Evolutionary conservation across 2,797 vertebrate species (phyloP), one percentile per base, ranked within the genome.

Genomic region (Neosilurus hyrtlii): DNA sequence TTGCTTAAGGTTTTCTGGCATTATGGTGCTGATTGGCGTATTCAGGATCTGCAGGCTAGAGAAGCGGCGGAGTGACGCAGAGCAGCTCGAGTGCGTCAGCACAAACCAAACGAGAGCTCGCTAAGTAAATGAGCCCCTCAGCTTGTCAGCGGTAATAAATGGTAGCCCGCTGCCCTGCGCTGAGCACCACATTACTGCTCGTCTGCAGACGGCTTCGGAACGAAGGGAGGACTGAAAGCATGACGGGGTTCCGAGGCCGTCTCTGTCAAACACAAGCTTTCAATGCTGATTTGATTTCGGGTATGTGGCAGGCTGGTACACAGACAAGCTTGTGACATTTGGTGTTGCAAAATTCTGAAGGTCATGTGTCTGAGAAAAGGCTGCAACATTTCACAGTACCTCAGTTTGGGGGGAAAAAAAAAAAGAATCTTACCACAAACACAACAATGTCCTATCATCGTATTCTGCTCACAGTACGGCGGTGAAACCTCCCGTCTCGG

Each of bases 71-170:
- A 59, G 72, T 61, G 62, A 81, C 85, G 79, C 85, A 87, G 76
- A 82, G 80, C 79, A 70, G 37, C 88, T 82, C 26, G n/a, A 76
- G 85, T 86, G 76, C 79, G 79, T 85, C 83, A 86, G 66, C 59
- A 72, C 52, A 76, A 67, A 52, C 54, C 75, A 80, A 74, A 84
- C 75, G 82, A 65, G 35, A 84, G 76, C 66, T 62, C 43, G 6
- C 7, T 22, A n/a, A 82, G 79, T 83, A 72, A 78, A 78, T 61
- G 79, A 57, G 65, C 65, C 51, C 78, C 62, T 85, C 54, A 63
- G 81, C 26, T 57, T 74, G 56, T 71, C 80, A 79, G 78, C 74
- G 14, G 67, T 74, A 12, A 63, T 65, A 86, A 85, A 76, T 66
- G 15, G 30, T 18, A 6, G 54, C 66, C 86, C 79, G 35, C 78